Evolutionary conservation across 2,797 vertebrate species (phyloP), one percentile per base, ranked within the genome.

Genomic region (Pseudochirops cupreus): DNA sequence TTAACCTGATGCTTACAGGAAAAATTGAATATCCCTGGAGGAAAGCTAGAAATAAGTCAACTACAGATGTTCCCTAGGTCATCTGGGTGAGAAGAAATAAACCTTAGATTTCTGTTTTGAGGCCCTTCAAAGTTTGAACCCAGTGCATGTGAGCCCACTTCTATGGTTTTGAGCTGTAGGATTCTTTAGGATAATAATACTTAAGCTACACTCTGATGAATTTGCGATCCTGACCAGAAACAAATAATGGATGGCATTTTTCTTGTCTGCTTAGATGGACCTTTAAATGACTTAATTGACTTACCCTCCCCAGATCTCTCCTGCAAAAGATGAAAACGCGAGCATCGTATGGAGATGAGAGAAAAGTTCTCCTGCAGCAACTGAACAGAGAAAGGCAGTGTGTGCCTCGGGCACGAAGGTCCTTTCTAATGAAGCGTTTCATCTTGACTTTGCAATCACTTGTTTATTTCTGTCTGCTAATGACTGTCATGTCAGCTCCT

Each of bases 391-490:
- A 95, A 57, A 94, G 50, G 26, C 52, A 67, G 89, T 33, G 33
- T 9, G 29, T 54, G 93, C 33, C 94, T 92, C 89, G 96, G 94
- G 93, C 5, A 0, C 52, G 96, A 97, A 97, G 95, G 96, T 93
- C 93, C 95, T 96, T 97, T 98, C 96, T 91, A 97, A 31, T 39
- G 11, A 96, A 97, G 92, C 11, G 7, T 96, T 98, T 97, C 39
- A 97, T 97, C 97, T 93, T 96, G 94, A 96, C 92, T 98, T 97
- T 94, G 92, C 90, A 90, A 93, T 97, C 92, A 94, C 91, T 92
- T 93, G 95, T 90, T 21, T 94, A 90, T 93, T 97, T 50, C 94
- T 94, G 92, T 93, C 46, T 46, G 31, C 91, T 97, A 97, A 96
- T 92, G 89, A 95, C 90, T 89, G 26, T 92, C 89, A 91, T 56